phyloP scores from a whole-genome alignment of 2,888 invertebrate species.

The Lasioglossum calceatum region DNA sequence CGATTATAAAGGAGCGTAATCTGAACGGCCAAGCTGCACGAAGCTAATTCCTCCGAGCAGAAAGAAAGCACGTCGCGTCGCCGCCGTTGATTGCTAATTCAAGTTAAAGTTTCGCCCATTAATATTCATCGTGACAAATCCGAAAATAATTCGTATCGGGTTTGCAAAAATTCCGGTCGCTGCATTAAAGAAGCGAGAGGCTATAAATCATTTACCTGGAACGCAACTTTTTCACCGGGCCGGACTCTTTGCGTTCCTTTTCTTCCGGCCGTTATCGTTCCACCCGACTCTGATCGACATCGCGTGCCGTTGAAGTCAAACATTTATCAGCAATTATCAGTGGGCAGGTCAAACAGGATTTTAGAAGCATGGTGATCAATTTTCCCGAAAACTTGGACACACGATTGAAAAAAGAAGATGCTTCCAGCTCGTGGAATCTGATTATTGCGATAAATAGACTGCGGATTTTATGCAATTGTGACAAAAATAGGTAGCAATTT shows the following conservation, averaged over 20 bases:
- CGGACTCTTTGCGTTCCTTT: not conserved
- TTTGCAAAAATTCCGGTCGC: slow-evolving; percentile 34
- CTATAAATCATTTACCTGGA: slow-evolving; percentile 43
- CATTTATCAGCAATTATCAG: slow-evolving; percentile 29
- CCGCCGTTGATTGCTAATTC: not conserved
- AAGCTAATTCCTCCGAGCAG: not conserved
- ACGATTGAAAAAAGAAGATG: not conserved
- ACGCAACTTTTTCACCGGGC: slow-evolving; percentile 20
- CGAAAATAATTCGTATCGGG: slow-evolving; percentile 32
- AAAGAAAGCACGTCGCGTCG: not conserved
- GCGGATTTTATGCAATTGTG: too few relatives aligned
- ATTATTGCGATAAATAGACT: not conserved
- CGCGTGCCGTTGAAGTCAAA: slow-evolving; percentile 10
- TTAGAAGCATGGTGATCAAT: not conserved
- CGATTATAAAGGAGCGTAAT: not conserved
- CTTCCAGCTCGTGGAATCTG: not conserved
- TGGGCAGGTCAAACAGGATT: not conserved
- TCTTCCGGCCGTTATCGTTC: slow-evolving; percentile 3
- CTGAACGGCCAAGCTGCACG: not conserved
- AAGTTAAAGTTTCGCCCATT: slow-evolving; percentile 23
- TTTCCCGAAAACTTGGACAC: not conserved
- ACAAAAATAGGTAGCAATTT: too few relatives aligned
- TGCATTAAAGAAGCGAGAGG: slow-evolving; percentile 36
- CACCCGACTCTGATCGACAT: slow-evolving; percentile 13
- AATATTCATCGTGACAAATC: slow-evolving; percentile 44